Conservation (phyloP, 1,140 invertebrate genomes). For the Atta cephalotes region DNA sequence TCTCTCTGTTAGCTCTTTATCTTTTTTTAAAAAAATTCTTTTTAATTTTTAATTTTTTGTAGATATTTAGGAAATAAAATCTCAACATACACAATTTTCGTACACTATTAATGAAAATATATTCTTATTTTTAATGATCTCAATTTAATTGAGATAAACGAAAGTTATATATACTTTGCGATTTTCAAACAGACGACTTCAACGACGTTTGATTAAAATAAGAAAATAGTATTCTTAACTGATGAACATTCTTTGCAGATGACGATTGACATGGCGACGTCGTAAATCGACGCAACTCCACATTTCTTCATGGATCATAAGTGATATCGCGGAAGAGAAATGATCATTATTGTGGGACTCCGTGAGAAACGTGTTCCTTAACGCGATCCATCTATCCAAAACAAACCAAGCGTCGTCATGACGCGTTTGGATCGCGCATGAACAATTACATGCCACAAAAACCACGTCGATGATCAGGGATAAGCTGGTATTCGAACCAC, state of each 20-base stretch:
- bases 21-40: background rate
- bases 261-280: conserved; percentile 68
- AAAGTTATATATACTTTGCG: background rate
- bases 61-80: background rate
- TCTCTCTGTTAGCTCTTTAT: background rate
- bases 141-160: too few species aligned
- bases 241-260: conserved; percentile 69
- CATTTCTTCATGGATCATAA: conserved; percentile 32
- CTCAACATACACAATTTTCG: background rate
- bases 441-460: conserved; percentile 32
- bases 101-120: background rate
- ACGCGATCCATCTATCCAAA: conserved; percentile 19
- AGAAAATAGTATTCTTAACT: conserved; percentile 39
- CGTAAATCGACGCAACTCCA: conserved; percentile 67
- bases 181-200: conserved; percentile 28
- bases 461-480: conserved; percentile 1
- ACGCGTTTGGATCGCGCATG: conserved; percentile 47
- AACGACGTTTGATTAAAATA: background rate
- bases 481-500: conserved; percentile 17
- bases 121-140: background rate
- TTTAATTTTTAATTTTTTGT: background rate
- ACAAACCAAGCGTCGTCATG: conserved; percentile 27
- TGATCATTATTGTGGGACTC: conserved; percentile 34
- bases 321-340: conserved; percentile 26
- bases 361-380: conserved; percentile 39